Evolutionary conservation across 2,113 vertebrate species (phyloP).

Genomic region (Numenius arquata): DNA sequence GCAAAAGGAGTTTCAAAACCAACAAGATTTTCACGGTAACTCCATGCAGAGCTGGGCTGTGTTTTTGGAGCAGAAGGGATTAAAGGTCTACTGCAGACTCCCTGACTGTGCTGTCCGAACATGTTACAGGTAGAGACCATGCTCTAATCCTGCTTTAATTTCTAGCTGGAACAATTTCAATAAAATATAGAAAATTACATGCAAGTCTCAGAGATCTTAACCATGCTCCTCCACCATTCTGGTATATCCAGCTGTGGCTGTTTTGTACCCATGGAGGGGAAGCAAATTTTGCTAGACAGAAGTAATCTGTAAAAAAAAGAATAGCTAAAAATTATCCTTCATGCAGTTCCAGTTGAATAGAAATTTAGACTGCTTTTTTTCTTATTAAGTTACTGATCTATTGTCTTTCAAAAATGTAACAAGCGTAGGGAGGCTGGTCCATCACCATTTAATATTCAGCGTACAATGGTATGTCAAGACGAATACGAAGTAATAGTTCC

Average conservation of each 20-base stretch:
- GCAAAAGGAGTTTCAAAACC: not conserved
- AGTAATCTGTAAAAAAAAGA: not conserved
- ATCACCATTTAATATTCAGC: not conserved
- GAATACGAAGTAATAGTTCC: not conserved
- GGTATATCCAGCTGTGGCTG: not conserved
- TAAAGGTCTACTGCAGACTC: not conserved
- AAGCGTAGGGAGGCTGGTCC: not conserved
- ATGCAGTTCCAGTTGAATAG: not conserved
- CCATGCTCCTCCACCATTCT: not conserved
- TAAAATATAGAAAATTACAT: not conserved
- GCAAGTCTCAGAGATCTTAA: not conserved
- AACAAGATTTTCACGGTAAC: not conserved
- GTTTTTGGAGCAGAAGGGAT: not conserved
- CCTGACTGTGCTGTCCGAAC: not conserved
- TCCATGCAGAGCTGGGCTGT: not conserved
- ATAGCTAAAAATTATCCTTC: not conserved
- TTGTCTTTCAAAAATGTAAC: conserved; percentile 5
- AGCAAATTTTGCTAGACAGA: not conserved
- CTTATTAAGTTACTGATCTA: not conserved
- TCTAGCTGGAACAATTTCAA: not conserved
- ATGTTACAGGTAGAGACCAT: not conserved
- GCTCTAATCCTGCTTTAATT: not conserved
- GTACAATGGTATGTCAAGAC: not conserved
- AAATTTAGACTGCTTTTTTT: not conserved
- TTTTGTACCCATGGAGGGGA: not conserved